These are phyloP conservation scores for Nothocercus julius DNA, from an alignment of 2,113 vertebrate species.

Conservation along the genomic window DNA sequence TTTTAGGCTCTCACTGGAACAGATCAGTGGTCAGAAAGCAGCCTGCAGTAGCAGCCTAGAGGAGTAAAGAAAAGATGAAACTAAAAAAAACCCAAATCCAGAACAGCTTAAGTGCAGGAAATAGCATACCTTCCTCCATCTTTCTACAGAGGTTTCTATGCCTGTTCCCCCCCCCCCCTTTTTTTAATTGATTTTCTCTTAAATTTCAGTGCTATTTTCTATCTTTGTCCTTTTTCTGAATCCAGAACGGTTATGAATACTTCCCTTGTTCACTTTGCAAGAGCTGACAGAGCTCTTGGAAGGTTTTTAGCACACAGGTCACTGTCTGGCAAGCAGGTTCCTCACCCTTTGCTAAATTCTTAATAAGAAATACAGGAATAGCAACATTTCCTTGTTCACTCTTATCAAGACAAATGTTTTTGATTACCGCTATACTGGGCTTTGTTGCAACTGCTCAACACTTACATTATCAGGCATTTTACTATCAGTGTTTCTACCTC, in stretches of 20 bases:
- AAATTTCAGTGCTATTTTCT: not conserved
- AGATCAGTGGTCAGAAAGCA: not conserved
- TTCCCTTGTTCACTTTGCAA: not conserved
- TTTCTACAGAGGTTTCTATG: not conserved
- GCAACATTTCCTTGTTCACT: not conserved
- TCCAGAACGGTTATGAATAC: not conserved
- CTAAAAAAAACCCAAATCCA: not conserved
- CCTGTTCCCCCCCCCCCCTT: not conserved
- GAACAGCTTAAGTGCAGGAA: not conserved
- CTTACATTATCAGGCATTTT: conserved; percentile 26
- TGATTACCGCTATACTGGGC: not conserved
- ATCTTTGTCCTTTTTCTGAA: not conserved
- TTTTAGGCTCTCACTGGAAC: not conserved
- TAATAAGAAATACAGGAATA: not conserved
- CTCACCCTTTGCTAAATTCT: not conserved
- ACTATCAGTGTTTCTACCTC: conserved; percentile 9
- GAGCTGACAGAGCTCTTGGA: not conserved
- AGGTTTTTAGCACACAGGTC: not conserved
- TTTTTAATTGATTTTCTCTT: not conserved
- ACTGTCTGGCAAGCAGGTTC: not conserved
- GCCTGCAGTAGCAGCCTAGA: not conserved
- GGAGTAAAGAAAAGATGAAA: not conserved
- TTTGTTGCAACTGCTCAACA: conserved; percentile 3
- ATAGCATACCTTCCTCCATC: not conserved
- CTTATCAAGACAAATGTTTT: conserved; percentile 44